Percentiles rank a stretch among this genome's conserved stretches.
These are phyloP conservation scores for Crenichthys baileyi DNA, from an alignment of 2,797 vertebrate genomes.

Conservation along the genomic window DNA sequence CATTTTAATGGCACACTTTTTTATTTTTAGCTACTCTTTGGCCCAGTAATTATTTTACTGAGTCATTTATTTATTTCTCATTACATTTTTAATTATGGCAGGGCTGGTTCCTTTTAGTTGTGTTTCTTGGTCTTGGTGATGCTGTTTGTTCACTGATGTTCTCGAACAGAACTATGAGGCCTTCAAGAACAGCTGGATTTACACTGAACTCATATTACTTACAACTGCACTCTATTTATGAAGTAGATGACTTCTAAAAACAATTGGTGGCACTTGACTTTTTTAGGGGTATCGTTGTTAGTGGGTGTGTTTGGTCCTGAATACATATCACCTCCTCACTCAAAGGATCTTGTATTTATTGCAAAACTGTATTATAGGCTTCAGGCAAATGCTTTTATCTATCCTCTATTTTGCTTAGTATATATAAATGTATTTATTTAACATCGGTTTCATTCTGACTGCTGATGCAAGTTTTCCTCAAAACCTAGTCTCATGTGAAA, in stretches of 20 bases:
- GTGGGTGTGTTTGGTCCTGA: background rate
- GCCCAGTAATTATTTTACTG: too few relatives aligned
- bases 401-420: background rate
- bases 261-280: background rate
- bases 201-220: background rate
- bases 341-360: background rate
- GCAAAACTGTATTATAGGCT: background rate
- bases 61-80: too few relatives aligned
- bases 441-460: background rate
- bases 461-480: background rate
- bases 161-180: background rate
- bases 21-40: too few relatives aligned
- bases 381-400: background rate
- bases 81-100: too few relatives aligned
- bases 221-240: background rate
- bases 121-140: background rate
- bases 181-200: background rate
- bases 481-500: background rate
- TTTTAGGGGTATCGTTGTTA: background rate
- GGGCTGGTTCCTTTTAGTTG: background rate
- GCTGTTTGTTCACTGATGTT: background rate
- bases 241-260: background rate
- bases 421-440: background rate
- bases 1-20: too few relatives aligned
- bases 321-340: background rate